phyloP scores from a whole-genome alignment of 2,888 invertebrate species.

The Cloeon dipterum region DNA sequence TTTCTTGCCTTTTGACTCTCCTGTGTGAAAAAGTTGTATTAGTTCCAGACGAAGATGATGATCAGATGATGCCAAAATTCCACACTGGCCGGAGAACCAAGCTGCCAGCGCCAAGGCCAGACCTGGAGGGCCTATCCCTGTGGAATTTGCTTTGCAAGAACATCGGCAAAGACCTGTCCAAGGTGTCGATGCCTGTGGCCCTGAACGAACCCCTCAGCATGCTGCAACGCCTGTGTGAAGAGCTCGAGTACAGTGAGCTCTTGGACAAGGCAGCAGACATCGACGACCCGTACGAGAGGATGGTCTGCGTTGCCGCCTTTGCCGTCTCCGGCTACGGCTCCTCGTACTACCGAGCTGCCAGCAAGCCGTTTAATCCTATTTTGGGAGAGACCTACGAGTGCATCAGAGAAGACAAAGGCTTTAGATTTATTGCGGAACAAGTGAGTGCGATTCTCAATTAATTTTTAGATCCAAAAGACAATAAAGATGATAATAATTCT shows the following conservation, averaged over 20 bases:
- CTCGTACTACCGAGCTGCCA: slow-evolving; percentile 47
- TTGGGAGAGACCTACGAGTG: slow-evolving; percentile 67
- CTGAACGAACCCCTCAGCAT: slow-evolving; percentile 65
- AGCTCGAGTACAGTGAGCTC: slow-evolving; percentile 60
- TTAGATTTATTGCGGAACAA: slow-evolving; percentile 58
- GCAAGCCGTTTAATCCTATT: slow-evolving; percentile 68
- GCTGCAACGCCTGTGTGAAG: slow-evolving; percentile 60
- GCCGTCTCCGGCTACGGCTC: slow-evolving; percentile 59
- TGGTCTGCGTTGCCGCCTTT: slow-evolving; percentile 57
- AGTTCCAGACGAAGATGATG: slow-evolving; percentile 6
- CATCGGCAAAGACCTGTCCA: slow-evolving; percentile 66
- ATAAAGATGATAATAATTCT: no score
- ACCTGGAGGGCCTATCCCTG: slow-evolving; percentile 49
- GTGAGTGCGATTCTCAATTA: slow-evolving; percentile 16
- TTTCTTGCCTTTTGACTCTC: neutral
- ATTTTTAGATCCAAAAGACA: no score
- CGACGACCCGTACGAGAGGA: slow-evolving; percentile 40
- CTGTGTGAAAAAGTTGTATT: neutral
- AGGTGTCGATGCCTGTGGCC: slow-evolving; percentile 69
- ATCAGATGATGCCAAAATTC: no score
- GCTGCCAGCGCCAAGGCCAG: slow-evolving; percentile 46
- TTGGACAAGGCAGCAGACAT: slow-evolving; percentile 48
- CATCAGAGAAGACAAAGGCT: slow-evolving; percentile 50
- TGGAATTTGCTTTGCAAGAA: slow-evolving; percentile 60
- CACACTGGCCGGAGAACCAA: slow-evolving; percentile 36